phyloP scores from a whole-genome alignment of 2,113 vertebrate species.

The Epinephelus fuscoguttatus region DNA sequence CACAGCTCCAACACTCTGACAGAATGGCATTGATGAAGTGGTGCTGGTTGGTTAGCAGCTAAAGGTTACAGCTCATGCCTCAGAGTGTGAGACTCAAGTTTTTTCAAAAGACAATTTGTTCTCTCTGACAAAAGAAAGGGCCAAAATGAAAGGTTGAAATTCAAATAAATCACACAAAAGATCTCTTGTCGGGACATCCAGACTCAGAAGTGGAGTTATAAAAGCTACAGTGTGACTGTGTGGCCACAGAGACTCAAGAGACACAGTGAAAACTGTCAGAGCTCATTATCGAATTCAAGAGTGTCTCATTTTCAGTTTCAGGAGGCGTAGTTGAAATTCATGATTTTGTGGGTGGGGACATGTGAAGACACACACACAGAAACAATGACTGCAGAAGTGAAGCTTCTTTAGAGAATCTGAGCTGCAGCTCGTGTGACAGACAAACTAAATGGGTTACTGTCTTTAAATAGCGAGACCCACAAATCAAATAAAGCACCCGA shows the following conservation, averaged over 20 bases:
- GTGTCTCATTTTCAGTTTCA: no score
- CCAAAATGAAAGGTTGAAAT: slow-evolving; percentile 59
- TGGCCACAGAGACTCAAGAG: neutral
- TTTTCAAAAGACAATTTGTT: slow-evolving; percentile 51
- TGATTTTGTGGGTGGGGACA: neutral
- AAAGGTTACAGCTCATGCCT: slow-evolving; percentile 34
- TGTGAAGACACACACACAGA: neutral
- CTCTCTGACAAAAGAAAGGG: slow-evolving; percentile 36
- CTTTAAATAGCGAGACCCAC: no score
- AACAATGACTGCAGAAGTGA: neutral
- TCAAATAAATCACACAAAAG: slow-evolving; percentile 53
- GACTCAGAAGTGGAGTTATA: neutral
- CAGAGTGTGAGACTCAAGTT: slow-evolving; percentile 28
- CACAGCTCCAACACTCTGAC: slow-evolving; percentile 51
- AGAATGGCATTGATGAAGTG: slow-evolving; percentile 32
- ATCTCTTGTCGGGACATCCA: slow-evolving; percentile 11
- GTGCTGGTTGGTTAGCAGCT: slow-evolving; percentile 11
- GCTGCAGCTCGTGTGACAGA: no score
- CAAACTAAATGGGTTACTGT: no score
- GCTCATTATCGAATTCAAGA: neutral
- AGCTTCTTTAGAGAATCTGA: neutral
- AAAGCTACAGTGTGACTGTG: neutral
- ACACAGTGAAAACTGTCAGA: no score
- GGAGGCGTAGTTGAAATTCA: neutral
- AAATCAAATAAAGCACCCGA: no score